Base-by-base conservation (phyloP, 2,113 vertebrate species). In the Muscicapa adusta region DNA sequence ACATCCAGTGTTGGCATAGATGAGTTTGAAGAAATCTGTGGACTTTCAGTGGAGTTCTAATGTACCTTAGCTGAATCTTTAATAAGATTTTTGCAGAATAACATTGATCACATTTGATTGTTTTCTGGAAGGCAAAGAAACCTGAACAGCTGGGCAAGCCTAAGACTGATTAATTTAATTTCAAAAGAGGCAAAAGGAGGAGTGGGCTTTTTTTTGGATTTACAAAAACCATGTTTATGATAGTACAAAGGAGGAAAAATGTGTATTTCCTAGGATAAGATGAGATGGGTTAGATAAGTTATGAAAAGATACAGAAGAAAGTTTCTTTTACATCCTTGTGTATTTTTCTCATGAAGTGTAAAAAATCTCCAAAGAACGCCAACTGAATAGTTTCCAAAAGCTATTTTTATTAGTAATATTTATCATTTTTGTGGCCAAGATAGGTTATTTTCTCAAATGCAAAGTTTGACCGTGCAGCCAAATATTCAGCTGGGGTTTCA, bases 381-480 rank as follows among this genome's bases (percentile, higher is more conserved):
- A 94, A 76, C 50, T 54, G 91, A 91, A 80, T 47, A 26, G 34
- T 83, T 73, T 96, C 85, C 96, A 96, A 81, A 87, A 72, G 36
- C 68, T 89, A 79, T 96, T 90, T 96, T 96, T 88, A 94, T 95
- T 96, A 94, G 81, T 71, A 86, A 83, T 94, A 92, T 88, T 93
- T 94, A 90, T 93, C 4, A 7, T 6, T 89, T 94, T 81, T 91
- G 51, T 89, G 71, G 90, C 88, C 86, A 94, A 81, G 79, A 82
- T 76, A 71, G 66, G 83, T 78, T 96, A 84, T 96, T 92, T 89
- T 96, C 81, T 92, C 65, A 88, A 93, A 96, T 90, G 62, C 24
- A 51, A 53, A 80, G 68, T 89, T 94, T 84, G 79, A 81, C 42
- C 9, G 4, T 67, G 74, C 45, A 93, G 81, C 74, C 76, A 92